phyloP scores from a whole-genome alignment of 2,113 vertebrate genomes.

The Microtus pennsylvanicus region DNA sequence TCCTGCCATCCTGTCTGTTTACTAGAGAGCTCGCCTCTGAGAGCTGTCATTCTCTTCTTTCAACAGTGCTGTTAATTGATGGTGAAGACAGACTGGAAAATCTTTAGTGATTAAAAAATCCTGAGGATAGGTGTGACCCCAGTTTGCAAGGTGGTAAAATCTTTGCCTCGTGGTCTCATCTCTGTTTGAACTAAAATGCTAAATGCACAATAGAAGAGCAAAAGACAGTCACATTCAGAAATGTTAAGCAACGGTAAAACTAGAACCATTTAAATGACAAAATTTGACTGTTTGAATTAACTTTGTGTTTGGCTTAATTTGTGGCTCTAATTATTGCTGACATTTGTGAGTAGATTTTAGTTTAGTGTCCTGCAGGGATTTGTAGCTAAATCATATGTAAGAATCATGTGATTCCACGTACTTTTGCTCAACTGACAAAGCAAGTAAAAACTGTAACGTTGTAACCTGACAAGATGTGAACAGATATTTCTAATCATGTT shows the following conservation, averaged over 20 bases:
- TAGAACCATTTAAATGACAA: conserved; percentile 87
- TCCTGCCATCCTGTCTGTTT: conserved; percentile 82
- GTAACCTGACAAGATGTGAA: conserved; percentile 84
- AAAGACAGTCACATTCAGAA: conserved; percentile 86
- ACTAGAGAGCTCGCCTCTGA: conserved; percentile 81
- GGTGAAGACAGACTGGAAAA: conserved; percentile 87
- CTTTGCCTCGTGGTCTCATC: conserved; percentile 85
- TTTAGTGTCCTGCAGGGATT: conserved; percentile 90
- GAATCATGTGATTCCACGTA: conserved; percentile 90
- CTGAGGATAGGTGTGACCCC: conserved; percentile 84
- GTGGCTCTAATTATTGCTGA: conserved; percentile 90
- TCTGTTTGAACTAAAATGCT: conserved; percentile 62
- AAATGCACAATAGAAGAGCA: conserved; percentile 81
- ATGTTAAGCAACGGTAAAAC: conserved; percentile 88
- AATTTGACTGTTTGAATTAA: conserved; percentile 89
- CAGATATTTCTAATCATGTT: conserved; percentile 78
- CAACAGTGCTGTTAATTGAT: conserved; percentile 86
- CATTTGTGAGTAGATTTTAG: conserved; percentile 90
- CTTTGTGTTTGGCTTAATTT: conserved; percentile 91
- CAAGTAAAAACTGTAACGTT: conserved; percentile 86
- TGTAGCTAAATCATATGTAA: conserved; percentile 91
- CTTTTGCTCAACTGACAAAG: conserved; percentile 89
- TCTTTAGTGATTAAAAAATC: conserved; percentile 82
- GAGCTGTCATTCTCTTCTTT: conserved; percentile 87
- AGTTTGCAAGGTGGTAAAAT: conserved; percentile 80